A percentile compares a stretch with the other conserved stretches of the same genome.
Conservation (phyloP, 2,888 invertebrate genomes). For the Xanthorhoe spadicearia region DNA sequence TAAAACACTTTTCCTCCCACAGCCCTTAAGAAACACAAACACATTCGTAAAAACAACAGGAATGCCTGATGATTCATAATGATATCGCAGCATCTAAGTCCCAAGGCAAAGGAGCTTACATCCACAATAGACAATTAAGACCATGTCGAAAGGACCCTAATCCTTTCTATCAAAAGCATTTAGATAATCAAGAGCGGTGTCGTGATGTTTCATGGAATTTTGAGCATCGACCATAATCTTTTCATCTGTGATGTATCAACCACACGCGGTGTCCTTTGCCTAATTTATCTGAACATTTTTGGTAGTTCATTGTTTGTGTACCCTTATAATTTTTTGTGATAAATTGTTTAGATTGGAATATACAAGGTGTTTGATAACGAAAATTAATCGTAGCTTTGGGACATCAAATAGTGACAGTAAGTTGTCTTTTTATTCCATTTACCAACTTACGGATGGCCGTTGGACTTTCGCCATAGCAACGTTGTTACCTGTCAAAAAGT, state of each 20-base stretch:
- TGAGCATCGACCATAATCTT: constrained; percentile 66
- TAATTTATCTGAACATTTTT: constrained; percentile 70
- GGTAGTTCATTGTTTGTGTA: constrained; percentile 50
- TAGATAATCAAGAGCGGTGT: constrained; percentile 74
- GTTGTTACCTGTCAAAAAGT: too few species aligned
- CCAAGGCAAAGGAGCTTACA: constrained; percentile 36
- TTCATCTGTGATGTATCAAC: constrained; percentile 74
- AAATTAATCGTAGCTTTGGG: background rate
- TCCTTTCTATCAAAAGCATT: constrained; percentile 71
- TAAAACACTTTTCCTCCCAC: background rate
- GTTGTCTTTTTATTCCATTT: too few species aligned
- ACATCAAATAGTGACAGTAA: too few species aligned
- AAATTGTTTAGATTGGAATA: constrained; percentile 28
- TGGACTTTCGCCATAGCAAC: too few species aligned
- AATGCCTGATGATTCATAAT: constrained; percentile 6
- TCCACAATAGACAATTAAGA: constrained; percentile 69
- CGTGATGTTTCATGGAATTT: constrained; percentile 77
- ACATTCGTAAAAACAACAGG: background rate
- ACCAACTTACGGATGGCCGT: too few species aligned
- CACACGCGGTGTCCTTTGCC: constrained; percentile 78
- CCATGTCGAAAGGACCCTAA: constrained; percentile 57
- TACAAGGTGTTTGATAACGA: constrained; percentile 14
- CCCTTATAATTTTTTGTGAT: constrained; percentile 25
- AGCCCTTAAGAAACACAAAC: background rate
- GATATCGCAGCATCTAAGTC: constrained; percentile 22